Evolutionary conservation across 1,140 invertebrate species (phyloP), one percentile per base, ranked within the genome.

Genomic region (Diachasma alloeum): DNA sequence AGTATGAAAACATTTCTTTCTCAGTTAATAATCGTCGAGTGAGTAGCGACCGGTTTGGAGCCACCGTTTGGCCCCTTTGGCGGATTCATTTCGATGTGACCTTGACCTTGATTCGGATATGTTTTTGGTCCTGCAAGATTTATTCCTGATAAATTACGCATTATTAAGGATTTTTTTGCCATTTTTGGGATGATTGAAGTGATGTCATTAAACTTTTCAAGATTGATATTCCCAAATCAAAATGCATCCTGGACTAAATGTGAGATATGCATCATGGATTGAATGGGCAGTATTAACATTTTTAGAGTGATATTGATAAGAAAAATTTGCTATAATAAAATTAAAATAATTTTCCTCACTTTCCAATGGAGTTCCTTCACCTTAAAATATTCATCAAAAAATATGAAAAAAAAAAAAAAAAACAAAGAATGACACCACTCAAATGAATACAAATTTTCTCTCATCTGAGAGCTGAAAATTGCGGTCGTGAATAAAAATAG

Each of bases 401-500:
- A 17, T 53, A 15, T 0, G 9, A 9, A 9, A 53, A 53, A 19
- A 53, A 53, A 53, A 53, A 17, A 17, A 3, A 53, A 19, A 53
- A 53, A 53, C 6, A 17, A 17, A 3, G 10, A 53, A 53, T 15
- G 17, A 19, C n/a, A 4, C 48, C n/a, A 17, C 48, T 53, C 9
- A 53, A 13, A 5, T 53, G 1, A 53, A 13, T 53, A 53, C 48
- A 19, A 19, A 53, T 53, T 53, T 53, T 53, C 48, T 63, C 59
- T 26, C 59, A 63, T 26, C 15, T 10, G 24, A 13, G 22, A 24
- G 2, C 26, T 63, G 59, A 26, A 63, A 63, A 63, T 26, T 31
- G 19, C 59, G 59, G 59, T 63, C 59, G 59, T 63, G 59, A 19
- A 63, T 63, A 63, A 71, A 67, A 75, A 66, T 68, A 75, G 42